phyloP scores from a whole-genome alignment of 1,140 invertebrate species.

The Drosophila littoralis region DNA sequence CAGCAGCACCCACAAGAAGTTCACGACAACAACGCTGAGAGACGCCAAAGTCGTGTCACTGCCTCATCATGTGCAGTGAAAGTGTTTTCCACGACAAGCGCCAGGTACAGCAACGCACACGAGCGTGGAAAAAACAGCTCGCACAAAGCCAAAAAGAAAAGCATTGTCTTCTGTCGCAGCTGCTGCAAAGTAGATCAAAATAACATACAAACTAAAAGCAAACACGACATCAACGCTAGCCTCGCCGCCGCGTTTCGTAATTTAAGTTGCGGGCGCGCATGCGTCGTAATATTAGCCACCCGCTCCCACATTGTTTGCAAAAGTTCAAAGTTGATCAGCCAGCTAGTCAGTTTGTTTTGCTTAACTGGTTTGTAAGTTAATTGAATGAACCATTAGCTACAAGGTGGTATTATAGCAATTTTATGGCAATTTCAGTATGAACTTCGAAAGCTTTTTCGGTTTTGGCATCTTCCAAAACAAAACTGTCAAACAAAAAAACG shows the following conservation, averaged over 20 bases:
- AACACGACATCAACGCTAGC: constrained; percentile 46
- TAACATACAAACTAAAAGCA: constrained; percentile 54
- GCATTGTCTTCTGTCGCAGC: constrained; percentile 65
- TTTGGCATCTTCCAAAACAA: background rate
- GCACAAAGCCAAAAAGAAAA: constrained; percentile 59
- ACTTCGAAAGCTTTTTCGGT: background rate
- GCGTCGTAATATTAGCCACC: constrained; percentile 54
- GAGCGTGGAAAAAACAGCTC: constrained; percentile 60
- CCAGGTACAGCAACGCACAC: constrained; percentile 67
- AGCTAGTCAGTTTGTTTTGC: constrained; percentile 36
- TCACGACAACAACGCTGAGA: constrained; percentile 40
- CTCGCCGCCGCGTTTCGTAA: constrained; percentile 58
- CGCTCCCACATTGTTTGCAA: constrained; percentile 29
- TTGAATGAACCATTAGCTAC: background rate
- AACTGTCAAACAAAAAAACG: constrained; percentile 13
- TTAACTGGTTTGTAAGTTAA: constrained; percentile 57
- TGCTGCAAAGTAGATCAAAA: constrained; percentile 71
- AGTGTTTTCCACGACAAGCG: constrained; percentile 76
- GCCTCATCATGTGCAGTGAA: constrained; percentile 78
- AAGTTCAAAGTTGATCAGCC: constrained; percentile 76
- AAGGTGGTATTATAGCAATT: background rate
- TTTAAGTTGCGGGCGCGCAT: constrained; percentile 57
- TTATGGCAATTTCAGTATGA: background rate
- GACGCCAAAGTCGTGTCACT: constrained; percentile 69
- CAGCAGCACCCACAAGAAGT: constrained; percentile 53